Percentiles rank a stretch among this genome's conserved stretches.
Evolutionary conservation across 2,113 vertebrate species (phyloP).

Genomic region (Ranitomeya variabilis): DNA sequence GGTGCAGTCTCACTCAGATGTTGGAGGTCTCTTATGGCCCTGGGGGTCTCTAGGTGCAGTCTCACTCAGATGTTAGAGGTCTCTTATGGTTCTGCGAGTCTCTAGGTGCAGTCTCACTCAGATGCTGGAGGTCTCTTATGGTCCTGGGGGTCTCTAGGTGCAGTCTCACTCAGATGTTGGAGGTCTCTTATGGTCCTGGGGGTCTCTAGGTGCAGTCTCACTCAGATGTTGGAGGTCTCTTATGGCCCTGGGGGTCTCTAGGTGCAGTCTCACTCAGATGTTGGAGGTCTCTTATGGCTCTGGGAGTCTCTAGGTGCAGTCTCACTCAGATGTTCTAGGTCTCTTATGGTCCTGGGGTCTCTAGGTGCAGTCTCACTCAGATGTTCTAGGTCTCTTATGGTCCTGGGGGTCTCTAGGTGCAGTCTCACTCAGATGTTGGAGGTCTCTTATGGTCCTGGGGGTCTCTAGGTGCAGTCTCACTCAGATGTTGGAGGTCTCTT

Average conservation of each 20-base stretch:
- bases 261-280: background rate
- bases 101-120: background rate
- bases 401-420: background rate
- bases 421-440: no score
- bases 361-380: background rate
- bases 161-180: background rate
- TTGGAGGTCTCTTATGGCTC: no score
- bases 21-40: no score
- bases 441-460: background rate
- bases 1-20: background rate
- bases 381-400: background rate
- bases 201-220: background rate
- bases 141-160: no score
- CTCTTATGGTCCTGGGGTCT: no score
- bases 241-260: background rate
- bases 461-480: background rate
- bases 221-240: no score
- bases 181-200: background rate
- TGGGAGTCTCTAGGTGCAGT: background rate
- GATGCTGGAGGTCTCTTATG: no score
- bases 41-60: no score
- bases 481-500: no score
- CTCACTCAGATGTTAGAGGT: background rate
- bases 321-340: background rate
- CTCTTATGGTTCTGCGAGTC: background rate